Evolutionary conservation across 2,113 vertebrate species (phyloP), one percentile per base, ranked within the genome.

Genomic region (Cathartes aura): DNA sequence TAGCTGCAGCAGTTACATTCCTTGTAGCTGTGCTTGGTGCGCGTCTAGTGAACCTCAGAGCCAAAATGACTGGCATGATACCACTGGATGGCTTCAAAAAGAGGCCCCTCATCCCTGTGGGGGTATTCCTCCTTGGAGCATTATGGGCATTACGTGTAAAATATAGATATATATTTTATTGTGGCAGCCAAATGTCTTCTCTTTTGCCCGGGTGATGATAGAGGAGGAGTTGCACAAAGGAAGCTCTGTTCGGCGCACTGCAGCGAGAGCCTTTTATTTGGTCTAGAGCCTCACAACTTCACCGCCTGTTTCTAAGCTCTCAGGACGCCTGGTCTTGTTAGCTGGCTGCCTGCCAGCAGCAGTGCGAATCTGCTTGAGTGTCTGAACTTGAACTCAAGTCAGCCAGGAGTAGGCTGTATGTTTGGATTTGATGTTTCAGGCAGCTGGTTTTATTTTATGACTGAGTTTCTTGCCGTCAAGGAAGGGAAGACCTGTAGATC

Each of bases 231-330:
- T 56, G 80, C 40, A 10, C 16, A 12, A 20, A 63, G 30, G n/a
- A 8, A 42, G 40, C 24, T 15, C 22, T 30, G 21, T 15, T 52
- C 0, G 3, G 24, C 4, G 1, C 4, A 2, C 13, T 15, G 34
- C 48, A 20, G 48, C 2, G 1, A 36, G 81, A 43, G 36, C 58
- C 36, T 56, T 48, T 55, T 9, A 9, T 9, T n/a, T 53, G 47
- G 9, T 60, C 8, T 24, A 1, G 29, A 83, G 45, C 29, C 47
- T 52, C 55, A 10, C 34, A 47, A 17, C 34, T 11, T 24, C 23
- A 3, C 45, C 0, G 1, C 24, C 19, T 42, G 42, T 11, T 38
- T 34, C 56, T 24, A 1, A 5, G 40, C 30, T 6, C 53, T 15
- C 2, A 1, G 56, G 21, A 12, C 6, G 11, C 32, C 10, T 18